Conservation (phyloP, 2,113 vertebrate species). For the Rhipidura dahli region DNA sequence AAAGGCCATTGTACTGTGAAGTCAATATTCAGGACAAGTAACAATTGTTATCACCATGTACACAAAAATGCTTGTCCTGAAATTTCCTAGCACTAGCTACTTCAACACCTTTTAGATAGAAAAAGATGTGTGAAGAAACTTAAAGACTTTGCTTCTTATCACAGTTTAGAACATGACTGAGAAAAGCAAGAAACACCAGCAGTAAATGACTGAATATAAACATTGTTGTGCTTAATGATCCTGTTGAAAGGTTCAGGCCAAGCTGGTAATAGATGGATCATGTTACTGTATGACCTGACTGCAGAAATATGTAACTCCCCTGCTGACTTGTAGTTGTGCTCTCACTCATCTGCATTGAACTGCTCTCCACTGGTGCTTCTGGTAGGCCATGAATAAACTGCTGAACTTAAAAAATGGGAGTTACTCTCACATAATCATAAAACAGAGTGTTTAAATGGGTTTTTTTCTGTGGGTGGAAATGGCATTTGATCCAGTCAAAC, state of each 20-base stretch:
- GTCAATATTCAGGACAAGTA: background rate
- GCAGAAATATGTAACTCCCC: background rate
- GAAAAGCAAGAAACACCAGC: conserved; percentile 41
- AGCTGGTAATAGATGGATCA: background rate
- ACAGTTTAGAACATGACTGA: background rate
- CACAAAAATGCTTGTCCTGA: background rate
- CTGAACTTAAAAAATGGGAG: background rate
- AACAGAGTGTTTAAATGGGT: background rate
- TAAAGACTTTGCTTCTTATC: background rate
- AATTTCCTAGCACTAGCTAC: background rate
- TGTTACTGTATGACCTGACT: background rate
- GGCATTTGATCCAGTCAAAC: background rate
- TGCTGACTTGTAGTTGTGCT: background rate
- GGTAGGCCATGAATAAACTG: background rate
- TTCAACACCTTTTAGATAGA: background rate
- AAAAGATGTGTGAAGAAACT: background rate
- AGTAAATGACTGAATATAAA: conserved; percentile 42
- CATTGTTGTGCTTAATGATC: conserved; percentile 9
- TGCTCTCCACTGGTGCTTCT: background rate
- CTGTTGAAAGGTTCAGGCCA: background rate
- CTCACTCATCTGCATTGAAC: background rate
- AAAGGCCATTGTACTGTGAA: accelerated
- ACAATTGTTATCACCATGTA: background rate
- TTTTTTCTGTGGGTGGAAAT: background rate
- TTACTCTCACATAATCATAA: background rate